Evolutionary conservation across 2,113 vertebrate species (phyloP), one percentile per base, ranked within the genome.

Genomic region (Collichthys lucidus): DNA sequence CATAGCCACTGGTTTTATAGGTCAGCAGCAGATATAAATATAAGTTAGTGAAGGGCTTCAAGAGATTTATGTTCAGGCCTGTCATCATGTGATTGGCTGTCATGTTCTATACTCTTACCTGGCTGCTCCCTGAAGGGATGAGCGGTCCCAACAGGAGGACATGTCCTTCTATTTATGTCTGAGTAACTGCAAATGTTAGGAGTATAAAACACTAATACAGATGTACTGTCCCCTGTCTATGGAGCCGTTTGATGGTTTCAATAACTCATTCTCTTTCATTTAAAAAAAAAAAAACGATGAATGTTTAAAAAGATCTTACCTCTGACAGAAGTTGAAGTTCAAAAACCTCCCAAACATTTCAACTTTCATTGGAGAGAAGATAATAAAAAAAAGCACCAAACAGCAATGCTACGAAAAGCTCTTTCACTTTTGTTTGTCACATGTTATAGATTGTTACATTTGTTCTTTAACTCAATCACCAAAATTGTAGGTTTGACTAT

Each of bases 101-200:
- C 88, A 79, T 89, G 82, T 76, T 84, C 42, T 67, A 16, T 88
- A 69, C 65, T 19, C n/a, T 46, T 72, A 86, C 86, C 86, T 79
- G 75, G 63, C 57, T 52, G 82, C 79, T 78, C 67, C 82, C 79
- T 40, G 47, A 72, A 74, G 83, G 67, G 57, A 82, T 22, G 15
- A 64, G 24, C 5, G 16, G 59, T 46, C 67, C 73, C 63, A 14
- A 47, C 47, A 66, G 79, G 81, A 83, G 85, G 81, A 85, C 70
- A 65, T 9, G 68, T 74, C 57, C 57, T 77, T 70, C 83, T 56
- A 67, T 85, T 81, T 76, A 74, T 82, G 61, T 82, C 68, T 77
- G 77, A 22, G 49, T 40, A 53, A 50, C 52, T 74, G 62, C 44
- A 64, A 53, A 77, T 70, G 24, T 56, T 40, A 61, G 60, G 24